These are phyloP conservation scores for Agrilus planipennis DNA, from an alignment of 1,140 invertebrate species.

Conservation along the genomic window DNA sequence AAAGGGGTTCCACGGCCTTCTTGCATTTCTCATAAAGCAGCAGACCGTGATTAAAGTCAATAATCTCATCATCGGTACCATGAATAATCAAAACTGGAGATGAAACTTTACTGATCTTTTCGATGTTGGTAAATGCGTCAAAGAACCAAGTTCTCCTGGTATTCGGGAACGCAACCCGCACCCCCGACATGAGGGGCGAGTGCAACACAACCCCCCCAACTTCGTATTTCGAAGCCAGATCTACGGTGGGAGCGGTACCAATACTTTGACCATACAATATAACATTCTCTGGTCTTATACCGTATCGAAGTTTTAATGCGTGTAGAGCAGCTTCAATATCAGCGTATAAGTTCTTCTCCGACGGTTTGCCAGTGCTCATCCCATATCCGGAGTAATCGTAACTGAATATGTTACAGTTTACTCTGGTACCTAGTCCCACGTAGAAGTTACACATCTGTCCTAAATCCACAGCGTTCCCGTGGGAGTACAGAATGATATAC, in stretches of 20 bases:
- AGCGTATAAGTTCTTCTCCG: conserved; percentile 65
- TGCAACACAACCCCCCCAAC: conserved; percentile 61
- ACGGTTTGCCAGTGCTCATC: conserved; percentile 49
- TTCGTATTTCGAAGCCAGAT: conserved; percentile 52
- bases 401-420: conserved; percentile 64
- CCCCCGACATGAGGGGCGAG: conserved; percentile 57
- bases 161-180: conserved; percentile 59
- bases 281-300: conserved; percentile 51
- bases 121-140: conserved; percentile 53
- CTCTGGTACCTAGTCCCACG: conserved; percentile 49
- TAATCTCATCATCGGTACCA: conserved; percentile 67
- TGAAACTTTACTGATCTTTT: conserved; percentile 57
- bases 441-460: conserved; percentile 62
- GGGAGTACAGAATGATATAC: conserved; percentile 62
- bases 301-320: conserved; percentile 45
- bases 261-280: conserved; percentile 64
- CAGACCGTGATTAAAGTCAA: conserved; percentile 59
- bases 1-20: conserved; percentile 55
- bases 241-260: conserved; percentile 56
- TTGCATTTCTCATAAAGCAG: conserved; percentile 57
- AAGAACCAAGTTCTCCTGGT: conserved; percentile 61
- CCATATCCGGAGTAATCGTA: conserved; percentile 66
- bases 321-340: conserved; percentile 65
- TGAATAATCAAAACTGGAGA: conserved; percentile 65
- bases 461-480: conserved; percentile 56